Base-by-base conservation (phyloP, 2,888 invertebrate species). In the Drosophila trichaetosa region DNA sequence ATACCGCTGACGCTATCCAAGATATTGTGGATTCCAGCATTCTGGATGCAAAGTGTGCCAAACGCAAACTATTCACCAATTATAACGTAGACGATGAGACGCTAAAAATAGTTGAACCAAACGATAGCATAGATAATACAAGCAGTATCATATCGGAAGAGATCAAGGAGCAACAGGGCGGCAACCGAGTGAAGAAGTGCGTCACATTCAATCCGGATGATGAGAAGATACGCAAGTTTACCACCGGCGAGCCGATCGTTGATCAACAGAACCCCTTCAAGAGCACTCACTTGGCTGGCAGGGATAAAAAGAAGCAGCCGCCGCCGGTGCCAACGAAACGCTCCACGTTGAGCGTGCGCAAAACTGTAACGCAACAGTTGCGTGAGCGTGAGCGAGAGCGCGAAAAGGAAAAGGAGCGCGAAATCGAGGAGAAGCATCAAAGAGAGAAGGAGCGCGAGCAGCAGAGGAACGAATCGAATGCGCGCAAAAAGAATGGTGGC, bases 211-310 rank as follows among this genome's bases (percentile, higher is more conserved):
- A 92, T 85, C 90, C 91, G 2, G 90, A 91, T 36, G 91, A 93
- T 79, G 93, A 93, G 63, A 84, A 83, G 46, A 87, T 93, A 3
- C 85, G 85, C 4, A 93, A 93, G 64, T 93, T 93, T 68, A 92
- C 90, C 24, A 85, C 87, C 0, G 93, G 93, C 4, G 92, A 93
- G 58, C 92, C 93, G 5, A 93, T 93, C 46, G 88, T 93, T 13
- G 93, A 93, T 75, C 91, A 93, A 49, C 83, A 92, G 75, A 93
- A 93, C 89, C 93, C 93, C 1, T 93, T 93, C 57, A 93, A 91
- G 67, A 78, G 76, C 18, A 86, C 79, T 21, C 75, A 73, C 10
- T 40, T 73, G 63, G 76, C 64, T 24, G 62, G 42, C 0, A 46
- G 31, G 46, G 79, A 64, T 3, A 90, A 87, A 63, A 90, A 83